These are phyloP conservation scores for Sialia sialis DNA, from an alignment of 2,113 vertebrate species.

Conservation along the genomic window DNA sequence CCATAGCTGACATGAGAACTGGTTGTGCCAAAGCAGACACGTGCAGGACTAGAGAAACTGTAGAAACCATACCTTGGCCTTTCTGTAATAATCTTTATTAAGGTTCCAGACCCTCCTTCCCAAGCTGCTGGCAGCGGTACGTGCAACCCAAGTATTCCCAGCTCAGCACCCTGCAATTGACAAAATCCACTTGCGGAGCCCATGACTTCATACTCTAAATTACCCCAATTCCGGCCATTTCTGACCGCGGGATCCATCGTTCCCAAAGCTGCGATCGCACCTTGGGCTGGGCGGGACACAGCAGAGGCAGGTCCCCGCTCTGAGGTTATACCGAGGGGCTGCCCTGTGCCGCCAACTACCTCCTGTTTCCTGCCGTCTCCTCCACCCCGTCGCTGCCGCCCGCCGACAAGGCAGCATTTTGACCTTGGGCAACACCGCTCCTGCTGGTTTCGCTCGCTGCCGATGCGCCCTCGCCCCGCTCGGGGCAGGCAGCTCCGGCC, in stretches of 20 bases:
- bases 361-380: not conserved
- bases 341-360: not conserved
- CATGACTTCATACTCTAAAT: not conserved
- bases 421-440: not conserved
- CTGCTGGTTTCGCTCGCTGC: no score
- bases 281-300: not conserved
- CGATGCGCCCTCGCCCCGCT: no score
- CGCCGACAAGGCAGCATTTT: not conserved
- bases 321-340: accelerated
- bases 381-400: not conserved
- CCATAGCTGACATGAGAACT: accelerated
- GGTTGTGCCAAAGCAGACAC: accelerated
- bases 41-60: not conserved
- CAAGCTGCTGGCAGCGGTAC: not conserved
- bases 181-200: not conserved
- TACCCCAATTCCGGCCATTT: not conserved
- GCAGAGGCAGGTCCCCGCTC: not conserved
- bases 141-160: not conserved
- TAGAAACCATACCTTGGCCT: not conserved
- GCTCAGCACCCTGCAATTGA: not conserved
- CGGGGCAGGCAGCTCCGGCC: not conserved
- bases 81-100: not conserved
- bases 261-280: not conserved
- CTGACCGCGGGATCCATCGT: not conserved
- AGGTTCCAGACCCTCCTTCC: not conserved